phyloP scores from a whole-genome alignment of 2,797 vertebrate genomes.

The Vespertilio murinus region DNA sequence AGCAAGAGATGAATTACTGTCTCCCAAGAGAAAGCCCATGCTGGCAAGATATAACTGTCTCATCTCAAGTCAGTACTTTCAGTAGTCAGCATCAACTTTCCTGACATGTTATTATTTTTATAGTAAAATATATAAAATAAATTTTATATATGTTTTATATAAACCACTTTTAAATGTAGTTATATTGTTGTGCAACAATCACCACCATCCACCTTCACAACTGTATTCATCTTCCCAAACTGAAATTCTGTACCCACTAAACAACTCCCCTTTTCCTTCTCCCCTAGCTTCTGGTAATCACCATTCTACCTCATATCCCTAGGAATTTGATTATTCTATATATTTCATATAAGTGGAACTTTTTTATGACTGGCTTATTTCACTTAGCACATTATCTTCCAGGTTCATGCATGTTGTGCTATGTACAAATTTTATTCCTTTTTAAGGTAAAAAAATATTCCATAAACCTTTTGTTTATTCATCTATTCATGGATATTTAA shows the following conservation, averaged over 20 bases:
- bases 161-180: neutral
- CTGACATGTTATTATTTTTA: neutral
- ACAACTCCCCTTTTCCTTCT: accelerated
- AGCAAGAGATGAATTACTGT: neutral
- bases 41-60: neutral
- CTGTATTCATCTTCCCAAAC: neutral
- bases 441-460: no score
- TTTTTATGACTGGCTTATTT: neutral
- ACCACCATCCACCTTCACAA: neutral
- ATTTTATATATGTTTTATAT: neutral
- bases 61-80: neutral
- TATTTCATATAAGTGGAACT: neutral
- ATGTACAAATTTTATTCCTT: neutral
- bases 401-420: accelerated
- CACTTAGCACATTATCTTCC: accelerated
- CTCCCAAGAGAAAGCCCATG: neutral
- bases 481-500: neutral
- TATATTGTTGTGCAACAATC: accelerated
- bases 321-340: neutral
- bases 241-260: accelerated
- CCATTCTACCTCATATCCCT: accelerated
- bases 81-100: neutral
- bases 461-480: no score
- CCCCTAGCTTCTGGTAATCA: accelerated
- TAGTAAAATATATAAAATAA: accelerated